Conservation (phyloP, 2,888 invertebrate species). For the Sarcophaga rosellei region DNA sequence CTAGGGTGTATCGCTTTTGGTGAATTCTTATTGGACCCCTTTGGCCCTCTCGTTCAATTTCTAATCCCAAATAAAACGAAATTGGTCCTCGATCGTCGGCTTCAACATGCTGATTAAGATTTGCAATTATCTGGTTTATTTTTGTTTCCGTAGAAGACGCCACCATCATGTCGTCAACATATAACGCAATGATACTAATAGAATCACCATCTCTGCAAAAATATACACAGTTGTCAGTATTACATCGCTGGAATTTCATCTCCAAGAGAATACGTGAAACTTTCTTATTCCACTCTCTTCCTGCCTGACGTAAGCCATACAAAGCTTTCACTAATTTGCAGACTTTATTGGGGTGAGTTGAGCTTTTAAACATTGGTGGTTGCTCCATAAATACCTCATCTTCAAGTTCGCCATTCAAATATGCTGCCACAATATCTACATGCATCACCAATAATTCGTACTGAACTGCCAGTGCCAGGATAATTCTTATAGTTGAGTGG, state of each 20-base stretch:
- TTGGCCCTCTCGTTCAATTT: conserved; percentile 52
- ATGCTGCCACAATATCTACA: conserved; percentile 62
- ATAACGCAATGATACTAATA: conserved; percentile 43
- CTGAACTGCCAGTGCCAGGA: conserved; percentile 59
- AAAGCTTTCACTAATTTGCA: conserved; percentile 62
- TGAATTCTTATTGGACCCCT: conserved; percentile 47
- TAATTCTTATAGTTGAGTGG: conserved; percentile 58
- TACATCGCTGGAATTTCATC: conserved; percentile 40
- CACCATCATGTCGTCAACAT: background rate
- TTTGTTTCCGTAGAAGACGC: conserved; percentile 29
- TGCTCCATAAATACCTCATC: conserved; percentile 65
- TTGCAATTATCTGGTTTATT: conserved; percentile 28
- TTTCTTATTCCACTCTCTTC: conserved; percentile 54
- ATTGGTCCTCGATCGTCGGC: conserved; percentile 8
- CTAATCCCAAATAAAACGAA: conserved; percentile 58
- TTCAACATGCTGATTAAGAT: conserved; percentile 52
- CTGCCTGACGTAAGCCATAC: conserved; percentile 54
- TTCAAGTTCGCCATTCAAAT: conserved; percentile 58
- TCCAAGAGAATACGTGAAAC: conserved; percentile 32
- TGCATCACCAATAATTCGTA: conserved; percentile 53
- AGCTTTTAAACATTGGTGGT: conserved; percentile 49
- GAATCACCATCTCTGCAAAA: conserved; percentile 29
- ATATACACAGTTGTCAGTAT: conserved; percentile 51
- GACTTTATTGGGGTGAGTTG: conserved; percentile 32
- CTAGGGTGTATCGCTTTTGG: conserved; percentile 18